These are phyloP conservation scores for Trachops cirrhosus DNA, from an alignment of 2,797 vertebrate genomes.

Conservation along the genomic window DNA sequence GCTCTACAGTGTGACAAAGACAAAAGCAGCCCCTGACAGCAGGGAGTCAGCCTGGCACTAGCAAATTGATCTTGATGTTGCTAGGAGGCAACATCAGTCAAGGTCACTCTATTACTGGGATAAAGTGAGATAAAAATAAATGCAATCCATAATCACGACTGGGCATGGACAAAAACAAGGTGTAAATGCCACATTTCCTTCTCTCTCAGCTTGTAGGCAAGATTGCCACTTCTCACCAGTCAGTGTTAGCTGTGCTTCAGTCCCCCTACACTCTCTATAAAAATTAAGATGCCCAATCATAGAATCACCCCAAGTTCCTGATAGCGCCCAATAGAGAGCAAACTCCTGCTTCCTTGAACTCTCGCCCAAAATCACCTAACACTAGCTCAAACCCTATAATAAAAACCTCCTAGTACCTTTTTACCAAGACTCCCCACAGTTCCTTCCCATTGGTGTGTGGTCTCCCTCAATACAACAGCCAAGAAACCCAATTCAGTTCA, in stretches of 20 bases:
- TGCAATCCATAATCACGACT: neutral
- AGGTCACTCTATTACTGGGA: neutral
- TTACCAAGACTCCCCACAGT: neutral
- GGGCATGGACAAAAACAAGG: neutral
- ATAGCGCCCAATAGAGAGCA: neutral
- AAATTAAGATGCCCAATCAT: neutral
- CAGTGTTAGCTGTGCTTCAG: neutral
- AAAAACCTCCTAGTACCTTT: neutral
- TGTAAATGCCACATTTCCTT: neutral
- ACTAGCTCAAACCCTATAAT: neutral
- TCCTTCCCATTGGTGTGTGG: neutral
- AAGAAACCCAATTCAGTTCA: neutral
- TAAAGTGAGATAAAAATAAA: neutral
- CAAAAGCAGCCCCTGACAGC: neutral
- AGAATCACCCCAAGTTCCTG: neutral
- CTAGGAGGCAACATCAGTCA: neutral
- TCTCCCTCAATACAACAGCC: neutral
- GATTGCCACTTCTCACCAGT: neutral
- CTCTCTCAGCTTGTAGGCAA: neutral
- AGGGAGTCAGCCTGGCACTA: neutral
- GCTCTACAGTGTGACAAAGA: neutral
- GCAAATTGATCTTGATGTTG: neutral
- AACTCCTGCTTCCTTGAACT: neutral
- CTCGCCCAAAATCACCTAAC: neutral
- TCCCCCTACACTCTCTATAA: neutral